phyloP scores from a whole-genome alignment of 1,140 invertebrate genomes.

The Leptinotarsa texana region DNA sequence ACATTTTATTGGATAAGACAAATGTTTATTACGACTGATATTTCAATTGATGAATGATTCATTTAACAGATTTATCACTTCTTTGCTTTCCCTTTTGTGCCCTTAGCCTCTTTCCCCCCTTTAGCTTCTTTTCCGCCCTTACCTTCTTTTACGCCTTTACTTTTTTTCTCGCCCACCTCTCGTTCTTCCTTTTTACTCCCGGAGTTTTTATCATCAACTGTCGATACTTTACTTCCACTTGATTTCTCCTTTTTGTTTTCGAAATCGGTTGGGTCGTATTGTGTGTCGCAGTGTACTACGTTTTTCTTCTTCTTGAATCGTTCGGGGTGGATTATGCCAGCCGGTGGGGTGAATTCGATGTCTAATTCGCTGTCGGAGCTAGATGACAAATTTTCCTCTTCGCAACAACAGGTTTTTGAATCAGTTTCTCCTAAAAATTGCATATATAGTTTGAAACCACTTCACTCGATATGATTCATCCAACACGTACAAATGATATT shows the following conservation, averaged over 20 bases:
- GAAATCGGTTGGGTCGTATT: slow-evolving; percentile 49
- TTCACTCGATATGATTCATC: background rate
- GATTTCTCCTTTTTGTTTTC: slow-evolving; percentile 27
- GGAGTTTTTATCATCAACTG: slow-evolving; percentile 35
- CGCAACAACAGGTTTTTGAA: slow-evolving; percentile 36
- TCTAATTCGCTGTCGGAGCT: slow-evolving; percentile 51
- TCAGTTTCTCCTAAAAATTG: slow-evolving; percentile 26
- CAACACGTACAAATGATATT: too few species aligned
- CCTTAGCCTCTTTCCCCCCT: background rate
- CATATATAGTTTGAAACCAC: background rate
- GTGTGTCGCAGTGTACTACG: slow-evolving; percentile 47
- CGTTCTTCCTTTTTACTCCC: slow-evolving; percentile 37
- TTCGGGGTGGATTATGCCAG: slow-evolving; percentile 51
- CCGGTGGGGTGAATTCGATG: slow-evolving; percentile 54
- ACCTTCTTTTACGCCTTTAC: background rate
- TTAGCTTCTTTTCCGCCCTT: slow-evolving; percentile 24
- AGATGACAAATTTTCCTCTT: slow-evolving; percentile 34
- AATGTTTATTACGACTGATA: background rate
- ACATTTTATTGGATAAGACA: background rate
- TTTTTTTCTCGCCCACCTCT: slow-evolving; percentile 28
- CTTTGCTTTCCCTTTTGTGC: background rate
- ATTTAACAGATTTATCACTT: background rate
- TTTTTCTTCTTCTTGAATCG: slow-evolving; percentile 47
- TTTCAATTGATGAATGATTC: background rate
- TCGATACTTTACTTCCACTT: slow-evolving; percentile 25